phyloP scores from a whole-genome alignment of 2,113 vertebrate species.

The Microcebus ravelobensis region DNA sequence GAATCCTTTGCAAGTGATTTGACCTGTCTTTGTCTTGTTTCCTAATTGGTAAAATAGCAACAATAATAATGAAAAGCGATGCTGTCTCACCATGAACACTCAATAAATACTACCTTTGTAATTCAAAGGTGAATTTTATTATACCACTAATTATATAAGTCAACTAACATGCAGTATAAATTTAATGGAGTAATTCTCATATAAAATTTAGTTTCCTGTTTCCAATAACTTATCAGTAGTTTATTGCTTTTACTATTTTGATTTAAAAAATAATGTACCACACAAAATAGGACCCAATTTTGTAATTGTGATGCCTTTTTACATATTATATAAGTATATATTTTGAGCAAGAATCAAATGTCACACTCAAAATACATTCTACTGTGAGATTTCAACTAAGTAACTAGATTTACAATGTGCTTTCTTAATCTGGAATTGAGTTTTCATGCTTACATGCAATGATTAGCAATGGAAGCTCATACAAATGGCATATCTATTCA shows the following conservation, averaged over 20 bases:
- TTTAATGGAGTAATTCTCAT: not conserved
- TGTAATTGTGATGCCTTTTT: not conserved
- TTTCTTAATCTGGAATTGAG: not conserved
- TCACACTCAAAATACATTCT: not conserved
- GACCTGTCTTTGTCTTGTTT: not conserved
- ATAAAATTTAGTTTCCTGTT: constrained; percentile 4
- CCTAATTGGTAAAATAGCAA: not conserved
- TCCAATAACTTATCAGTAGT: not conserved
- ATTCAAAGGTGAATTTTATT: constrained; percentile 14
- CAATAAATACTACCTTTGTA: not conserved
- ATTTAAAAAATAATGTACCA: not conserved
- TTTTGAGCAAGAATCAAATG: not conserved
- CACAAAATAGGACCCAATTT: not conserved
- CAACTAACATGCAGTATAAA: not conserved
- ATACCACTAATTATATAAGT: not conserved
- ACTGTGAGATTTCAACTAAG: not conserved
- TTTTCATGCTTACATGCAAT: not conserved
- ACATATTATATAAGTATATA: not conserved
- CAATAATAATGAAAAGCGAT: not conserved
- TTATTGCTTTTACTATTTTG: not conserved
- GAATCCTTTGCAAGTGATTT: not conserved
- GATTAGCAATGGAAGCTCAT: not conserved
- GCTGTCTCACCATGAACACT: not conserved
- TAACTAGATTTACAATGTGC: not conserved
- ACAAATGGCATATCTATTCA: not conserved